Conservation (phyloP, 1,140 invertebrate species). For the Drosophila sp. region DNA sequence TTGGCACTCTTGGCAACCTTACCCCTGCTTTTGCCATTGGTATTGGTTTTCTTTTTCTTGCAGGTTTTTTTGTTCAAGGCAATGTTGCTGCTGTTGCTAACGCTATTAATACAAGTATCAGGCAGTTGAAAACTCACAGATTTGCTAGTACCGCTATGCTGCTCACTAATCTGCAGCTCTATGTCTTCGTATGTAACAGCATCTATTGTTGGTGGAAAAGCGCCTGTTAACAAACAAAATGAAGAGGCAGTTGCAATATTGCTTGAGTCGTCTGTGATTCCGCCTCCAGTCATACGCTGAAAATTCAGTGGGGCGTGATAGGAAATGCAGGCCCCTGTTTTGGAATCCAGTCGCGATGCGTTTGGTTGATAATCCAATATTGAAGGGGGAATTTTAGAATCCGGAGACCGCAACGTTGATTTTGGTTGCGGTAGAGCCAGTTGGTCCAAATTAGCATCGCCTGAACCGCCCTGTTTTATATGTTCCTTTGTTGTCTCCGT, state of each 20-base stretch:
- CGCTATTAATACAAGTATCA: neutral
- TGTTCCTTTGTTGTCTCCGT: neutral
- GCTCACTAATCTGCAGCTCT: neutral
- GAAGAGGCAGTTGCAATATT: neutral
- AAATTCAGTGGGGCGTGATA: slow-evolving; percentile 47
- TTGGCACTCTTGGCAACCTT: neutral
- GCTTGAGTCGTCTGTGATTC: neutral
- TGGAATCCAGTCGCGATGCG: slow-evolving; percentile 18
- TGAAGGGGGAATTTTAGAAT: neutral
- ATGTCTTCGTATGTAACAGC: slow-evolving; percentile 46
- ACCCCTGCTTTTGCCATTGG: neutral
- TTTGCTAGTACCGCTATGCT: neutral
- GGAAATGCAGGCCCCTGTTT: slow-evolving; percentile 31
- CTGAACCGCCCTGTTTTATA: neutral
- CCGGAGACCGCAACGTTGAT: neutral
- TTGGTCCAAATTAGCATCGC: neutral
- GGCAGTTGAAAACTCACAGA: slow-evolving; percentile 24
- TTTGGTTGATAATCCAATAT: slow-evolving; percentile 43
- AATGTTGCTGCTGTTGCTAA: neutral
- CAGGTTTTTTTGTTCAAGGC: neutral
- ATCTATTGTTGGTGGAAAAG: slow-evolving; percentile 21
- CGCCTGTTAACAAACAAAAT: neutral
- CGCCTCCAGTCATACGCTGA: neutral
- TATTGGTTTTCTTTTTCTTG: slow-evolving; percentile 4
- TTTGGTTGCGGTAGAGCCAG: slow-evolving; percentile 6